These are phyloP conservation scores for Coregonus ussuriensis DNA, from an alignment of 2,797 vertebrate species.

Conservation along the genomic window DNA sequence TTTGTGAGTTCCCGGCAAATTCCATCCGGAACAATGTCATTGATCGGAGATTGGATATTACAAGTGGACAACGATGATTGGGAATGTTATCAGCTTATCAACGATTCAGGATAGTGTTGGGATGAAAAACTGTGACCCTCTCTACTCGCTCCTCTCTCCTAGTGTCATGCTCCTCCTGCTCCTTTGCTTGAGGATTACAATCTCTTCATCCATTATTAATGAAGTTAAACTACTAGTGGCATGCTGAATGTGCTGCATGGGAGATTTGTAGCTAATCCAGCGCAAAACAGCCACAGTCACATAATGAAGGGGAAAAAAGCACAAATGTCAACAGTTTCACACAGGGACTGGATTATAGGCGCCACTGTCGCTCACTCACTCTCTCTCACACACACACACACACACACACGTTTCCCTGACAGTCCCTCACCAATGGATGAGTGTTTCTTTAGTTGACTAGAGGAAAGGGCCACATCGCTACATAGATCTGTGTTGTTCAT, in stretches of 20 bases:
- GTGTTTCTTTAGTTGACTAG: conserved; percentile 79
- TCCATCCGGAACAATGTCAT: conserved; percentile 51
- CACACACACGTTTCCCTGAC: conserved; percentile 67
- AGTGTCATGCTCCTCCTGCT: conserved; percentile 43
- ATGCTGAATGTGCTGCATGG: conserved; percentile 98
- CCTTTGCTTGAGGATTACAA: conserved; percentile 90
- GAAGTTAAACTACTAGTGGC: conserved; percentile 99
- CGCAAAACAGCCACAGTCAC: conserved; percentile 99
- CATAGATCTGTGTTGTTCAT: neutral
- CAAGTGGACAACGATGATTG: conserved; percentile 55
- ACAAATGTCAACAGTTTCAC: conserved; percentile 99
- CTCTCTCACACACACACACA: neutral
- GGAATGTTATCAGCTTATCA: conserved; percentile 73
- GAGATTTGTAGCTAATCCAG: conserved; percentile 99
- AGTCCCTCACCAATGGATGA: conserved; percentile 87
- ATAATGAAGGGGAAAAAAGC: conserved; percentile 98
- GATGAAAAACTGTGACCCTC: neutral
- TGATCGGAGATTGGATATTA: conserved; percentile 59
- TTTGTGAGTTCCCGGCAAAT: conserved; percentile 42
- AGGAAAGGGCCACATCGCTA: conserved; percentile 75
- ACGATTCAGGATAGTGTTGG: conserved; percentile 62
- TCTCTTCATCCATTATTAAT: conserved; percentile 99
- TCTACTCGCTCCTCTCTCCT: conserved; percentile 6
- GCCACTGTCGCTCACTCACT: conserved; percentile 60
- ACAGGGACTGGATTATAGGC: conserved; percentile 98